phyloP scores from a whole-genome alignment of 2,888 invertebrate species.

The Torymus auratus region DNA sequence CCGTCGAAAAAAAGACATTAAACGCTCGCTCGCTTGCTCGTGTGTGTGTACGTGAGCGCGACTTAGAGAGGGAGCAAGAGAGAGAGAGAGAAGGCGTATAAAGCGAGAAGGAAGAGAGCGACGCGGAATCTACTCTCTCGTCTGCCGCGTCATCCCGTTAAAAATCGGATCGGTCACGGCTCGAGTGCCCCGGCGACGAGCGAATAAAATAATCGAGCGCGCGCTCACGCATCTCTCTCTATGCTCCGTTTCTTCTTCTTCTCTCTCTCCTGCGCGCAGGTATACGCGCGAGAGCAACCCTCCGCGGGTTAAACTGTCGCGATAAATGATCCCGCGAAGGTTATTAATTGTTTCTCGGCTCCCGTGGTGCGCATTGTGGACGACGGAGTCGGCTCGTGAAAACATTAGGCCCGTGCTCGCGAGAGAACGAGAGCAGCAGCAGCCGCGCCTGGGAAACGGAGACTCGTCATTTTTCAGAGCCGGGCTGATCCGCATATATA shows the following conservation, averaged over 20 bases:
- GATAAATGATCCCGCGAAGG: conserved; percentile 75
- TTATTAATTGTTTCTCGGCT: conserved; percentile 74
- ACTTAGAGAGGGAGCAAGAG: conserved; percentile 5
- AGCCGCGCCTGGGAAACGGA: not conserved
- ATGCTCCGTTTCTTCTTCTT: too few relatives aligned
- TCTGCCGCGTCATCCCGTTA: conserved; percentile 68
- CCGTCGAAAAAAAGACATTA: conserved; percentile 53
- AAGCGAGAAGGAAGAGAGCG: conserved; percentile 18
- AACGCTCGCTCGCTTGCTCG: conserved; percentile 30
- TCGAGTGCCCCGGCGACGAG: conserved; percentile 60
- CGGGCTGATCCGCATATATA: not conserved
- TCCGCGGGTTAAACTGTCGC: conserved; percentile 72
- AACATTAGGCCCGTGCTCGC: conserved; percentile 49
- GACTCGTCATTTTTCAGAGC: conserved; percentile 57
- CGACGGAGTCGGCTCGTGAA: conserved; percentile 33
- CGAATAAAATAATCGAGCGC: too few relatives aligned
- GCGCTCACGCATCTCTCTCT: too few relatives aligned
- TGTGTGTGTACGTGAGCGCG: not conserved
- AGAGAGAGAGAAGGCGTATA: not conserved
- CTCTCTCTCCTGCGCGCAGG: too few relatives aligned
- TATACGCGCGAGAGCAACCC: too few relatives aligned
- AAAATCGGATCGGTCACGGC: conserved; percentile 76
- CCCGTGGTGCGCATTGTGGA: conserved; percentile 54
- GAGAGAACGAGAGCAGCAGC: not conserved
- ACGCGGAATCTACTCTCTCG: conserved; percentile 32